Conservation (phyloP, 2,888 invertebrate genomes). For the Apamea monoglypha region DNA sequence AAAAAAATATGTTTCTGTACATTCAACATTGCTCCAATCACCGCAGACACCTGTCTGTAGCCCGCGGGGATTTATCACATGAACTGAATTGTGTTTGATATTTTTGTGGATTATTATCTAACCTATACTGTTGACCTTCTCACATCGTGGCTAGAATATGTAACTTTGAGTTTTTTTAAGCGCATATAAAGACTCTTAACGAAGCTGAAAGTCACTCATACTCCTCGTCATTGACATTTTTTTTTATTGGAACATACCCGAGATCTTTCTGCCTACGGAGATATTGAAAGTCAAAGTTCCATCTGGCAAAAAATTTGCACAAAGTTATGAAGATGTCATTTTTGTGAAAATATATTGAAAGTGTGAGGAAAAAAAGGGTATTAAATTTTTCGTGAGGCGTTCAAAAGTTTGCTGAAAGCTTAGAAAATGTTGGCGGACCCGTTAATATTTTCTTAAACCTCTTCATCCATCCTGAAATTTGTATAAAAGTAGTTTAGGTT, state of each 20-base stretch:
- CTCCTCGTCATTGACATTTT: too few species aligned
- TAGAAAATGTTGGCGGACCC: too few species aligned
- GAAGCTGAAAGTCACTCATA: neutral
- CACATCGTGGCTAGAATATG: neutral
- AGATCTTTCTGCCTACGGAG: neutral
- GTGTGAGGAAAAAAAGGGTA: too few species aligned
- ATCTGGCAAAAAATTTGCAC: neutral
- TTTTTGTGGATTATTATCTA: neutral
- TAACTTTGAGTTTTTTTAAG: neutral
- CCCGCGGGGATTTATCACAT: neutral
- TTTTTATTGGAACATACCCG: neutral
- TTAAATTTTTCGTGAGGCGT: too few species aligned
- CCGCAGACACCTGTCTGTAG: neutral
- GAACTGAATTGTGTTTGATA: neutral
- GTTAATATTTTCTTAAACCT: too few species aligned
- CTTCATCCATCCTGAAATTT: too few species aligned
- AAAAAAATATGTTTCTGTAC: neutral
- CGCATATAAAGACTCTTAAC: neutral
- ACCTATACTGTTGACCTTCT: neutral
- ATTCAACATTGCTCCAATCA: neutral
- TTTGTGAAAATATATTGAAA: too few species aligned
- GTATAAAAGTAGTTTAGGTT: too few species aligned
- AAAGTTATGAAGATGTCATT: too few species aligned
- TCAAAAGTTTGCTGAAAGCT: too few species aligned
- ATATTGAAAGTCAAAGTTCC: neutral